Evolutionary conservation across 2,888 invertebrate genomes (phyloP).

Genomic region (Diadegma fenestrale): DNA sequence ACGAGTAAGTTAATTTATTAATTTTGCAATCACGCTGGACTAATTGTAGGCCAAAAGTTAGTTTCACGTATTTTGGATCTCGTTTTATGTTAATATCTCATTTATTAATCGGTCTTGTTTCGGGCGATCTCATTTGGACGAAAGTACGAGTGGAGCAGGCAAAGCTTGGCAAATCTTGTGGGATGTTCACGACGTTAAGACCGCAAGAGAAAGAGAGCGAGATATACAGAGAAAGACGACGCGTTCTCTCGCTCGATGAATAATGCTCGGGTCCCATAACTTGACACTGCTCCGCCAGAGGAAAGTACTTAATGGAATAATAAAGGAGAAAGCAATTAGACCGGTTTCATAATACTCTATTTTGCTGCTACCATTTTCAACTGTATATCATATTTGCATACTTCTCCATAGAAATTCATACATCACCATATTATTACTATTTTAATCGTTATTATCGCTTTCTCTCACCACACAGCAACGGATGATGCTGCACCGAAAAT

Average conservation of each 20-base stretch:
- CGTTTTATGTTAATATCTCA: slow-evolving; percentile 37
- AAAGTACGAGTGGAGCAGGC: slow-evolving; percentile 46
- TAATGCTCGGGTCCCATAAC: slow-evolving; percentile 74
- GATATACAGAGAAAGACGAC: slow-evolving; percentile 43
- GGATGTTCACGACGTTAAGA: slow-evolving; percentile 65
- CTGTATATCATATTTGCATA: slow-evolving; percentile 29
- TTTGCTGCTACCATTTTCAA: slow-evolving; percentile 50
- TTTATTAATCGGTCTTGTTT: slow-evolving; percentile 28
- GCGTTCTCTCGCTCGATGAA: slow-evolving; percentile 69
- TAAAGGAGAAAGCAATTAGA: slow-evolving; percentile 78
- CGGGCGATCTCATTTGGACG: slow-evolving; percentile 46
- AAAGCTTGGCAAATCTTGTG: slow-evolving; percentile 53
- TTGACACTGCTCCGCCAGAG: slow-evolving; percentile 75
- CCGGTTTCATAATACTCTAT: slow-evolving; percentile 72
- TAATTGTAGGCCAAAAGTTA: slow-evolving; percentile 16
- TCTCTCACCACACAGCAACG: neutral
- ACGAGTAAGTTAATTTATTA: neutral
- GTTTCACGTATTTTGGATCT: neutral
- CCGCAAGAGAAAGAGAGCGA: slow-evolving; percentile 25
- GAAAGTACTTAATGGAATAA: slow-evolving; percentile 78
- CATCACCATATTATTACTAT: neutral
- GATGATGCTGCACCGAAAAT: too few relatives aligned
- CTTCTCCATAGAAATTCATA: slow-evolving; percentile 30
- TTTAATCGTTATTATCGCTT: slow-evolving; percentile 5
- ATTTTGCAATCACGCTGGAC: neutral